These are phyloP conservation scores for Nasonia giraulti DNA, from an alignment of 1,140 invertebrate species.

Conservation along the genomic window DNA sequence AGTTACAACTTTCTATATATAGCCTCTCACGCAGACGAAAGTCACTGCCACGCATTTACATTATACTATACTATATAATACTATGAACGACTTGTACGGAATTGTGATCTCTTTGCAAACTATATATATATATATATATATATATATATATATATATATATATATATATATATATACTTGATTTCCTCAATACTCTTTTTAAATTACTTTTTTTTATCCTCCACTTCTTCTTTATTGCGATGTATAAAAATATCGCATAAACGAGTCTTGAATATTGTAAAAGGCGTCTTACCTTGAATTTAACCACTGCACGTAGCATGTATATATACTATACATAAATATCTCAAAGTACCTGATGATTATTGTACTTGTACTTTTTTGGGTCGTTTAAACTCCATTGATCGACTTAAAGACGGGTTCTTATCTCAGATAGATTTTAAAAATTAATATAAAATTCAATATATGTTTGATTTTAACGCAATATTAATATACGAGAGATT, in stretches of 20 bases:
- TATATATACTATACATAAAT: conserved; percentile 48
- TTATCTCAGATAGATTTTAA: too few relatives aligned
- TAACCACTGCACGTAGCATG: conserved; percentile 64
- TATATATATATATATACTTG: conserved; percentile 3
- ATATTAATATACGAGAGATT: not conserved
- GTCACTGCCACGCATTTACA: conserved; percentile 45
- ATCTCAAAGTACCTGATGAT: conserved; percentile 45
- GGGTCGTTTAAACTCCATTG: too few relatives aligned
- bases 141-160: too few relatives aligned
- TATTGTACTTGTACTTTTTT: not conserved
- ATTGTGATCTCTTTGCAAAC: conserved; percentile 27
- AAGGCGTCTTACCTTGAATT: not conserved
- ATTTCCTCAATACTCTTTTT: conserved; percentile 14
- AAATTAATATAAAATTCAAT: too few relatives aligned
- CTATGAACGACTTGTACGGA: not conserved
- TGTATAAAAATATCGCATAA: conserved; percentile 2
- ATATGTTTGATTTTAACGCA: too few relatives aligned
- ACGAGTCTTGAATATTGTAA: not conserved
- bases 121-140: too few relatives aligned
- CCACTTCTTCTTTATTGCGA: not conserved
- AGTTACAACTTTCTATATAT: conserved; percentile 12
- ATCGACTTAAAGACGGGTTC: too few relatives aligned
- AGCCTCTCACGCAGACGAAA: conserved; percentile 43
- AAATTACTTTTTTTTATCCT: conserved; percentile 25
- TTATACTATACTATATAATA: conserved; percentile 28